Conservation (phyloP, 2,113 vertebrate genomes). For the Thymallus thymallus region DNA sequence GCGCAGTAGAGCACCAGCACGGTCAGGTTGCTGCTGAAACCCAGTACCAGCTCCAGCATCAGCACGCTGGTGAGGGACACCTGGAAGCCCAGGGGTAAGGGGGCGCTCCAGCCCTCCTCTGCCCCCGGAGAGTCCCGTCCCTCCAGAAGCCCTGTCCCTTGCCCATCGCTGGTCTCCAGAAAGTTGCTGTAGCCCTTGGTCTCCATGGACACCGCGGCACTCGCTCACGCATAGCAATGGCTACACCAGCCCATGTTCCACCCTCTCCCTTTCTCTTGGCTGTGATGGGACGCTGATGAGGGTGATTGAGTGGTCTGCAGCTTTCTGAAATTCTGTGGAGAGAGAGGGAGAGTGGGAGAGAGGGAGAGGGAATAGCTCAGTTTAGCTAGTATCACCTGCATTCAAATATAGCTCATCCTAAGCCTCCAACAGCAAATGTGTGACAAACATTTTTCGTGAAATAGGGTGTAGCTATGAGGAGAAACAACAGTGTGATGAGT, state of each 20-base stretch:
- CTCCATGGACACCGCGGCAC: slow-evolving; percentile 75
- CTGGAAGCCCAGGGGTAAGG: slow-evolving; percentile 75
- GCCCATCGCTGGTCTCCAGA: slow-evolving; percentile 79
- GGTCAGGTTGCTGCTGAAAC: slow-evolving; percentile 78
- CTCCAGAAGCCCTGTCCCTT: slow-evolving; percentile 65
- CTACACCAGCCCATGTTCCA: slow-evolving; percentile 62
- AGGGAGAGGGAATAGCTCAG: slow-evolving; percentile 19
- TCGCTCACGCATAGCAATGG: slow-evolving; percentile 72
- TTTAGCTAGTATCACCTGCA: slow-evolving; percentile 16
- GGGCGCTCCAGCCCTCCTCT: slow-evolving; percentile 74
- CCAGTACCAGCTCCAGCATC: slow-evolving; percentile 77
- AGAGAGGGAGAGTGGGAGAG: slow-evolving; percentile 15
- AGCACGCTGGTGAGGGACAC: slow-evolving; percentile 76
- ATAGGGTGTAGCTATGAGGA: neutral
- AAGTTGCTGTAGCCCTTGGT: slow-evolving; percentile 79
- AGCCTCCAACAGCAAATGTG: slow-evolving; percentile 29
- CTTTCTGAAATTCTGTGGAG: slow-evolving; percentile 40
- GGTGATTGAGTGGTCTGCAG: slow-evolving; percentile 7
- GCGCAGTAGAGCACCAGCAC: slow-evolving; percentile 79
- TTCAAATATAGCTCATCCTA: slow-evolving; percentile 28
- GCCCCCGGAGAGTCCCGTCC: slow-evolving; percentile 66
- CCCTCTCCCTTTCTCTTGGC: slow-evolving; percentile 36
- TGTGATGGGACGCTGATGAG: slow-evolving; percentile 25
- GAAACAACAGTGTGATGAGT: slow-evolving; percentile 29
- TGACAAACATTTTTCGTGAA: slow-evolving; percentile 30